Conservation (phyloP, 2,888 invertebrate genomes). For the Cepaea hortensis region DNA sequence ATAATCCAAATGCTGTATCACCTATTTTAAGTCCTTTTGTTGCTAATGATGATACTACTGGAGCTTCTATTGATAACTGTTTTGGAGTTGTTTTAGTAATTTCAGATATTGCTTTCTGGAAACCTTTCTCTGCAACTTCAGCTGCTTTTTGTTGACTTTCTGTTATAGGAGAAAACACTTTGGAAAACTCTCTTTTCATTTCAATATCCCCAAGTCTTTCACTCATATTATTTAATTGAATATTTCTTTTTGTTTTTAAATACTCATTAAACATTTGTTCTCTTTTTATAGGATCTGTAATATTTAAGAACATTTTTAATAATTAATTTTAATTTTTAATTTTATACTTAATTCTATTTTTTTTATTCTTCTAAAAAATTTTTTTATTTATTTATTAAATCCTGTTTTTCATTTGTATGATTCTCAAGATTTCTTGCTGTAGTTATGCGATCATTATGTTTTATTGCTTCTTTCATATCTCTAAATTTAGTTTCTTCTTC, state of each 20-base stretch:
- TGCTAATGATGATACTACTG: background rate
- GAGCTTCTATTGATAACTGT: background rate
- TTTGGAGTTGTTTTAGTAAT: background rate
- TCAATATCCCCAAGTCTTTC: constrained; percentile 13
- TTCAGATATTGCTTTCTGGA: background rate
- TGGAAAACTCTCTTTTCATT: constrained; percentile 5
- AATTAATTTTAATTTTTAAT: background rate
- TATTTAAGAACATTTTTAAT: no score
- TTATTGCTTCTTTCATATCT: constrained; percentile 16
- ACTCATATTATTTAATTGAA: background rate
- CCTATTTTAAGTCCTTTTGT: background rate
- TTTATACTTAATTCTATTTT: background rate
- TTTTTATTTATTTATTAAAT: background rate
- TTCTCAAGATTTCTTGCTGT: background rate
- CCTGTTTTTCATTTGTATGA: constrained; percentile 10
- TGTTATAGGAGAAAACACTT: constrained; percentile 5
- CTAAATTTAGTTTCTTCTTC: constrained; percentile 22
- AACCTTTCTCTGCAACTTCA: background rate
- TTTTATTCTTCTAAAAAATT: constrained; percentile 1
- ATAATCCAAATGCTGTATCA: background rate
- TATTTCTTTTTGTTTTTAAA: no score
- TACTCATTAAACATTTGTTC: no score
- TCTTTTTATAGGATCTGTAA: no score
- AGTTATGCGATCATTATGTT: background rate
- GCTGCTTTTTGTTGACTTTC: background rate